phyloP scores from a whole-genome alignment of 2,113 vertebrate species.

The Sinosuthora webbiana region DNA sequence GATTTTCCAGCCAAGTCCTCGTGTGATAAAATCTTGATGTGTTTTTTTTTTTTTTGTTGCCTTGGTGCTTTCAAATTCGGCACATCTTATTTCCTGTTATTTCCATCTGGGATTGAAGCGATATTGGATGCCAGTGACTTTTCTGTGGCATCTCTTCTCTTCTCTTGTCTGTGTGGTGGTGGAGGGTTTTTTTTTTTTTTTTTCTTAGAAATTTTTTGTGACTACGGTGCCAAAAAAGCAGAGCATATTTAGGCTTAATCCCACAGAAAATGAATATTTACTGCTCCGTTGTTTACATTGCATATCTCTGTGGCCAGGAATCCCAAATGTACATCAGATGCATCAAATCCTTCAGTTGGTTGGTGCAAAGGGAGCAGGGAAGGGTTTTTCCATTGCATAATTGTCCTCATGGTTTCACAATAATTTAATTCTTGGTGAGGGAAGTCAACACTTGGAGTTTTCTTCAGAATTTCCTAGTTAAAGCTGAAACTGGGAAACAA shows the following conservation, averaged over 20 bases:
- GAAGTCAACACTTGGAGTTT: neutral
- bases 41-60: constrained; percentile 57
- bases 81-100: constrained; percentile 34
- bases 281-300: constrained; percentile 7
- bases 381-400: neutral
- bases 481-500: neutral
- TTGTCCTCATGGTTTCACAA: neutral
- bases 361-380: neutral
- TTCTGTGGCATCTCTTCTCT: constrained; percentile 19
- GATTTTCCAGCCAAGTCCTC: constrained; percentile 52
- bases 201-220: constrained; percentile 13
- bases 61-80: constrained; percentile 42
- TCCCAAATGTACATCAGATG: neutral
- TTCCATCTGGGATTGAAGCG: constrained; percentile 49
- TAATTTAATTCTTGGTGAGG: neutral
- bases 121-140: constrained; percentile 28
- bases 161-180: constrained; percentile 2
- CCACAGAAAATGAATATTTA: constrained; percentile 39
- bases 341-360: neutral
- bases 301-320: neutral
- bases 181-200: neutral
- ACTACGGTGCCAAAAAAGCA: neutral
- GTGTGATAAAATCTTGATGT: constrained; percentile 50
- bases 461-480: neutral
- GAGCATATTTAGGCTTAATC: constrained; percentile 32